A percentile compares a stretch with the other conserved stretches of the same genome.
These are phyloP conservation scores for Liasis olivaceus DNA, from an alignment of 2,797 vertebrate genomes.

Conservation along the genomic window DNA sequence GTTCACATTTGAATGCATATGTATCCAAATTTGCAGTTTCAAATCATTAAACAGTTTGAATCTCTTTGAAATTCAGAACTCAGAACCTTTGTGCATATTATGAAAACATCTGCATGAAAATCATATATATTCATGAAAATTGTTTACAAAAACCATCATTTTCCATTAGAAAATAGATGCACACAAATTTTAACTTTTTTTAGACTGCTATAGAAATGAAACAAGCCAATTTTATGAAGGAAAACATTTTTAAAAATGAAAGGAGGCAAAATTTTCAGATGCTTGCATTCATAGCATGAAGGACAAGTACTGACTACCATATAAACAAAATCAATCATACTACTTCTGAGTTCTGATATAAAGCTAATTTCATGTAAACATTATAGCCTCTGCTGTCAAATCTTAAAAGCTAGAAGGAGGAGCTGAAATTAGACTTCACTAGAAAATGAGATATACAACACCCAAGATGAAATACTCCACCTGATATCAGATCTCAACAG, in stretches of 20 bases:
- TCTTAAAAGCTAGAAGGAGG: not conserved
- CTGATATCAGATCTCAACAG: not conserved
- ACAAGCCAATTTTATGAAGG: not conserved
- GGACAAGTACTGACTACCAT: not conserved
- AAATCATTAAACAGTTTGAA: not conserved
- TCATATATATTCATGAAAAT: not conserved
- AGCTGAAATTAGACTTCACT: not conserved
- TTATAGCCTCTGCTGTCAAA: not conserved
- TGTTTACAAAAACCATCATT: not conserved
- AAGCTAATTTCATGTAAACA: not conserved
- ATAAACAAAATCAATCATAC: not conserved
- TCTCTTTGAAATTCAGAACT: not conserved
- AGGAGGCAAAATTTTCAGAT: not conserved
- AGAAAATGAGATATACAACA: not conserved
- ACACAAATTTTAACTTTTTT: not conserved
- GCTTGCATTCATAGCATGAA: not conserved
- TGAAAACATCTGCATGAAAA: not conserved
- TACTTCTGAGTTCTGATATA: not conserved
- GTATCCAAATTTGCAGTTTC: not conserved
- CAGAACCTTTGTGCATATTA: not conserved
- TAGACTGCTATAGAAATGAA: not conserved
- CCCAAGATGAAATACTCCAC: not conserved
- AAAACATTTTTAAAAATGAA: not conserved
- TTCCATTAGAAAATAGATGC: not conserved
- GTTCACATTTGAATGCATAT: not conserved